Conservation (phyloP, 23 tunicate species). For the Oikopleura dioica region DNA sequence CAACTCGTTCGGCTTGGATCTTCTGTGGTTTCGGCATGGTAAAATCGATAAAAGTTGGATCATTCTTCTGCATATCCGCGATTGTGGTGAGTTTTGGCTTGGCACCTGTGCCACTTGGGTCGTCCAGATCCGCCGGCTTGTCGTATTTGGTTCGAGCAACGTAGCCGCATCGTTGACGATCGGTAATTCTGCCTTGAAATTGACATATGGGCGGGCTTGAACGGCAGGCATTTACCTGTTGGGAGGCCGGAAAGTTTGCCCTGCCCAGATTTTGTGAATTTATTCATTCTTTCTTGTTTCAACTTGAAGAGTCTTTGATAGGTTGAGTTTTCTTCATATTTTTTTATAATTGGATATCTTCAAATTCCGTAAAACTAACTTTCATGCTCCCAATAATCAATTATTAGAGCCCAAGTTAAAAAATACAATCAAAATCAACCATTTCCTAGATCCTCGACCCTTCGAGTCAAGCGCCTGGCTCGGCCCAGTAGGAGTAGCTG, state of each 20-base stretch:
- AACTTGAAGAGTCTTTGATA: background rate
- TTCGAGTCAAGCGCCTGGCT: background rate
- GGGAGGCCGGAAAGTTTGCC: background rate
- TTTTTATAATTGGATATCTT: no score
- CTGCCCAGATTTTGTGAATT: background rate
- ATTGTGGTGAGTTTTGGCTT: background rate
- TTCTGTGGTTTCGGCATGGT: background rate
- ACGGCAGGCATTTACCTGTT: background rate
- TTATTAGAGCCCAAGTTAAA: no score
- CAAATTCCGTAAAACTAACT: no score
- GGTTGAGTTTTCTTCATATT: no score
- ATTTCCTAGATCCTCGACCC: conserved; percentile 8
- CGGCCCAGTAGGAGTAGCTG: background rate
- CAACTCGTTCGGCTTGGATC: background rate
- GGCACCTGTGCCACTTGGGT: background rate
- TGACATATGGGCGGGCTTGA: background rate
- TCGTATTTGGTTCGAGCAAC: conserved; percentile 6
- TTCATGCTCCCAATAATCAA: no score
- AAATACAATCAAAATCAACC: no score
- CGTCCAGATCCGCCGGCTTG: background rate
- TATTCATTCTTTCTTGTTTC: background rate
- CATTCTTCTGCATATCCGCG: background rate
- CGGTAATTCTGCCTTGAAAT: background rate
- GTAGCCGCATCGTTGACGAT: conserved; percentile 12
- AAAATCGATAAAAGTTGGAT: conserved; percentile 5